A percentile compares a stretch with the other conserved stretches of the same genome.
Evolutionary conservation across 53 echinoderm and acorn worm species (phyloP).

Genomic region (Hippasteria phrygiana): DNA sequence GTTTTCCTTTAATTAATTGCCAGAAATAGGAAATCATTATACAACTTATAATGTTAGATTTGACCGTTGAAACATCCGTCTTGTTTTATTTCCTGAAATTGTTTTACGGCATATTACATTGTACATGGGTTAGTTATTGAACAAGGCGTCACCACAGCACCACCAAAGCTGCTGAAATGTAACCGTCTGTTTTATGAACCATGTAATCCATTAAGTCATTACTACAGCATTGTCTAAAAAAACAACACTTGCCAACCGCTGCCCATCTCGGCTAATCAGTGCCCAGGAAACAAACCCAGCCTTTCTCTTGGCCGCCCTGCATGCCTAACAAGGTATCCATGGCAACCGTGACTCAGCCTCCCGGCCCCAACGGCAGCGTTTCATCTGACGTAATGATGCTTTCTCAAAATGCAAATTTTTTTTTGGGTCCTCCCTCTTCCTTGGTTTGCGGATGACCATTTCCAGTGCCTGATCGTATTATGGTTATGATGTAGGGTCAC

Average conservation of each 20-base stretch:
- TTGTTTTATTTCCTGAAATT: not conserved
- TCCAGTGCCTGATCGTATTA: slow-evolving; percentile 1
- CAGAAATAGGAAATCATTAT: too few relatives aligned
- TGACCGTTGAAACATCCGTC: not conserved
- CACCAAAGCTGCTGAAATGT: not conserved
- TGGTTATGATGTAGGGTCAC: slow-evolving; percentile 22
- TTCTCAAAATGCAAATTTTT: slow-evolving; percentile 12
- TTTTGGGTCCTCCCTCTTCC: not conserved
- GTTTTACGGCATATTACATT: not conserved
- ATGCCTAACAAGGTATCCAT: slow-evolving; percentile 51
- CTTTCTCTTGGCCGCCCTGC: slow-evolving; percentile 33
- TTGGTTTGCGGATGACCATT: not conserved
- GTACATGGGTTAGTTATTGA: not conserved
- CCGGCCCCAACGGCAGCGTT: slow-evolving; percentile 40
- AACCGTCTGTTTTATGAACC: not conserved
- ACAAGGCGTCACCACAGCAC: not conserved
- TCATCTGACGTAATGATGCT: slow-evolving; percentile 51
- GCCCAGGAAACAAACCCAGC: slow-evolving; percentile 34
- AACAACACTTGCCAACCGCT: slow-evolving; percentile 22
- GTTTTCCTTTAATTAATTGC: too few relatives aligned
- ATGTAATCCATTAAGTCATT: slow-evolving; percentile 23
- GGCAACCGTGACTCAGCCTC: slow-evolving; percentile 62
- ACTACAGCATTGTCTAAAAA: not conserved
- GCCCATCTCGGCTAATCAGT: slow-evolving; percentile 27
- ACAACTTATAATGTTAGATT: not conserved